These are phyloP conservation scores for Hemistola chrysoprasaria DNA, from an alignment of 2,888 invertebrate genomes.

Conservation along the genomic window DNA sequence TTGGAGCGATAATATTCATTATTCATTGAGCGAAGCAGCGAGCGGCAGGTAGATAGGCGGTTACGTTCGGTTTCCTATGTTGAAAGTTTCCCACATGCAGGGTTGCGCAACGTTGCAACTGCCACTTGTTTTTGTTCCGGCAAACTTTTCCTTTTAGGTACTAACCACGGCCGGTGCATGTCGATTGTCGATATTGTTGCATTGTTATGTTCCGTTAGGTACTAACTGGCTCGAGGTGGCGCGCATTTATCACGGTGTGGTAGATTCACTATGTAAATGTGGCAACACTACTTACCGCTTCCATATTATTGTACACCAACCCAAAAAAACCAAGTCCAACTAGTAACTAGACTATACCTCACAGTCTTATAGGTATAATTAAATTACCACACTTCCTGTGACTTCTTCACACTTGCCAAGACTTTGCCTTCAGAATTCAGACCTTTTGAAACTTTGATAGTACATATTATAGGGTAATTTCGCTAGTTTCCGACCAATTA, in stretches of 20 bases:
- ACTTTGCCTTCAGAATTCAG: too few relatives aligned
- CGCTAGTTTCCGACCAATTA: too few relatives aligned
- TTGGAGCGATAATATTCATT: slow-evolving; percentile 57
- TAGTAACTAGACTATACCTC: too few relatives aligned
- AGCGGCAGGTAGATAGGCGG: slow-evolving; percentile 41
- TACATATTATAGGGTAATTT: too few relatives aligned
- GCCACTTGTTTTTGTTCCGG: slow-evolving; percentile 72
- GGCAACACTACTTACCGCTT: too few relatives aligned
- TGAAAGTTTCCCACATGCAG: slow-evolving; percentile 76
- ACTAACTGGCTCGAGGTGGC: slow-evolving; percentile 37
- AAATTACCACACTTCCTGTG: too few relatives aligned
- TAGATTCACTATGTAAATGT: too few relatives aligned
- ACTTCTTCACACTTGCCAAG: too few relatives aligned
- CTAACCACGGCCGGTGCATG: slow-evolving; percentile 45
- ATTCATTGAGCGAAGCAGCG: slow-evolving; percentile 48
- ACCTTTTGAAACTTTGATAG: too few relatives aligned
- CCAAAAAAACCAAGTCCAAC: too few relatives aligned
- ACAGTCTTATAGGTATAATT: too few relatives aligned
- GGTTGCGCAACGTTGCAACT: slow-evolving; percentile 62
- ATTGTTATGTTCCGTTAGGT: slow-evolving; percentile 57
- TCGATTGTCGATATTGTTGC: slow-evolving; percentile 43
- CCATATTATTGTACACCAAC: too few relatives aligned
- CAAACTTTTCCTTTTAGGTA: slow-evolving; percentile 70
- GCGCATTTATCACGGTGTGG: slow-evolving; percentile 34
- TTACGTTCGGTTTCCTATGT: slow-evolving; percentile 64